phyloP scores from a whole-genome alignment of 1,140 invertebrate species.

The Pteromalus puparum region DNA sequence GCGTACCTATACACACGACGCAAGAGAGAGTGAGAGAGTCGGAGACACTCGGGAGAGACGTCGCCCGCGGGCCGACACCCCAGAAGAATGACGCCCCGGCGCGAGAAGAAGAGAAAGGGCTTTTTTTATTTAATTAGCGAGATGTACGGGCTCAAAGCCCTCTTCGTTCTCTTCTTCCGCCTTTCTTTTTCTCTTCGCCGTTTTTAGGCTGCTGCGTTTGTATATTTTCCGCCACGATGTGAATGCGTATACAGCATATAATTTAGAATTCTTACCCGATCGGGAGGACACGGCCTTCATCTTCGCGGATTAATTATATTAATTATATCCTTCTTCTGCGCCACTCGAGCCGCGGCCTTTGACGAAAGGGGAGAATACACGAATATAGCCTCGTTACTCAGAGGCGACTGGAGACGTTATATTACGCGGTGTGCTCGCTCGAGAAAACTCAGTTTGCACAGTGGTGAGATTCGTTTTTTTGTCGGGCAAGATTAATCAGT shows the following conservation, averaged over 20 bases:
- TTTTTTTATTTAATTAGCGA: conserved; percentile 72
- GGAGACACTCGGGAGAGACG: conserved; percentile 55
- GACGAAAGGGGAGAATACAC: not conserved
- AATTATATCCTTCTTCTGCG: too few species aligned
- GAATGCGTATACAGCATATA: too few species aligned
- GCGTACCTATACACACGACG: too few species aligned
- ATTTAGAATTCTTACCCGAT: too few species aligned
- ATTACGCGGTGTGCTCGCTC: not conserved
- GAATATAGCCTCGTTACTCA: too few species aligned
- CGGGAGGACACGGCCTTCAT: too few species aligned
- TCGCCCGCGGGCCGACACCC: conserved; percentile 64
- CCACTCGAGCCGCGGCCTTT: not conserved
- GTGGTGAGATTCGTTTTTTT: conserved; percentile 12
- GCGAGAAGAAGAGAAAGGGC: conserved; percentile 44
- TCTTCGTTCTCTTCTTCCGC: conserved; percentile 34
- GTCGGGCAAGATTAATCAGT: conserved; percentile 20
- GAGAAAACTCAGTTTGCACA: not conserved
- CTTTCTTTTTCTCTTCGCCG: conserved; percentile 37
- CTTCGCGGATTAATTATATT: too few species aligned
- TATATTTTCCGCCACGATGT: too few species aligned
- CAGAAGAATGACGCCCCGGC: conserved; percentile 62
- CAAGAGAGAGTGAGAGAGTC: not conserved
- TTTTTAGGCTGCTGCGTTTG: not conserved
- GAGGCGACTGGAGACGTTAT: not conserved
- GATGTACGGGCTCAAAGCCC: conserved; percentile 67